phyloP scores from a whole-genome alignment of 2,888 invertebrate species.

The Orthonychiurus folsomi region DNA sequence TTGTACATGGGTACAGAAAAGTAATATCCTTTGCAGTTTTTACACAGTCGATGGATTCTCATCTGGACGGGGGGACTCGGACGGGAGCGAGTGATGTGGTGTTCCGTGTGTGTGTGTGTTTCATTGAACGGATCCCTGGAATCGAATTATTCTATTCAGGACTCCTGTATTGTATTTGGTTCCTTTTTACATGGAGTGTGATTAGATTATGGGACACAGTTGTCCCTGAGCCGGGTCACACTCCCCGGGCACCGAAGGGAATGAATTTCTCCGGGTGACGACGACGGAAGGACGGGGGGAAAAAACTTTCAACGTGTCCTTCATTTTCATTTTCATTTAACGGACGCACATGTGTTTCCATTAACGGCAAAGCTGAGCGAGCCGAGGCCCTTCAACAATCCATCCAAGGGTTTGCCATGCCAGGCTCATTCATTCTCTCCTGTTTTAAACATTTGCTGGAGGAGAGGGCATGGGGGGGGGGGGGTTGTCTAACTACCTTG shows the following conservation, averaged over 20 bases:
- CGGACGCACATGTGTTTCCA: not conserved
- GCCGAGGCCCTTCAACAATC: not conserved
- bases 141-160: not conserved
- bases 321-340: not conserved
- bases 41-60: not conserved
- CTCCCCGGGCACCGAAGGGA: not conserved
- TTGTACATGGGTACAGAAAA: too few relatives aligned
- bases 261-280: not conserved
- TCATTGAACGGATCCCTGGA: not conserved
- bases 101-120: too few relatives aligned
- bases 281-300: too few relatives aligned
- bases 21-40: too few relatives aligned
- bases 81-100: not conserved
- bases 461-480: too few relatives aligned
- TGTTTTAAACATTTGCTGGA: not conserved
- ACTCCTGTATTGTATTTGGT: not conserved
- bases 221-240: not conserved
- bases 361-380: not conserved
- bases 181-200: not conserved
- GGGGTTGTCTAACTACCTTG: not conserved
- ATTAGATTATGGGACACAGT: not conserved
- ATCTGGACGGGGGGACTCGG: not conserved
- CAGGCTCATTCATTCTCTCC: not conserved
- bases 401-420: not conserved
- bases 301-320: too few relatives aligned